phyloP scores from a whole-genome alignment of 2,113 vertebrate genomes.

The Herpetotheres cachinnans region DNA sequence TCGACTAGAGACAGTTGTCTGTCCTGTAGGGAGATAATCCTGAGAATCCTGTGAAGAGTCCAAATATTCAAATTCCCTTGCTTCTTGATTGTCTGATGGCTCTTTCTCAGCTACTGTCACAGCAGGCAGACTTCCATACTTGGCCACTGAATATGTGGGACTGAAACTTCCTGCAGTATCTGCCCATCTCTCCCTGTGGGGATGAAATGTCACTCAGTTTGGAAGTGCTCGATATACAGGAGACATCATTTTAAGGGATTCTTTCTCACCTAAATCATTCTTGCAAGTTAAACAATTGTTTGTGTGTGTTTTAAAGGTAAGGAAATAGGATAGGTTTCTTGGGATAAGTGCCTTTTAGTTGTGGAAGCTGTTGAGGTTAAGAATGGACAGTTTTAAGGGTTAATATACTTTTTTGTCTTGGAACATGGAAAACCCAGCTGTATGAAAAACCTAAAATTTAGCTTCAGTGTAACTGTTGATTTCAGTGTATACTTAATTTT shows the following conservation, averaged over 20 bases:
- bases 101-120: background rate
- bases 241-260: background rate
- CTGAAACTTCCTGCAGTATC: background rate
- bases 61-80: background rate
- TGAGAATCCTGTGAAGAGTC: background rate
- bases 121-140: background rate
- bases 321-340: background rate
- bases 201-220: background rate
- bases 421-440: background rate
- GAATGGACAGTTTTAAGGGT: background rate
- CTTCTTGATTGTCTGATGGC: background rate
- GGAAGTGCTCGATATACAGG: background rate
- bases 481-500: conserved; percentile 49
- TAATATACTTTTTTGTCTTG: background rate
- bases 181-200: background rate
- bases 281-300: background rate
- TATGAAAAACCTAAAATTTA: background rate
- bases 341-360: background rate
- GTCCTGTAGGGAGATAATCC: background rate
- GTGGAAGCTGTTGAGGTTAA: background rate
- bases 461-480: background rate
- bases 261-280: background rate
- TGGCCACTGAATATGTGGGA: background rate
- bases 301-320: background rate
- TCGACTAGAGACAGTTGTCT: background rate